These are phyloP conservation scores for Helostoma temminkii DNA, from an alignment of 2,797 vertebrate species.

Conservation along the genomic window DNA sequence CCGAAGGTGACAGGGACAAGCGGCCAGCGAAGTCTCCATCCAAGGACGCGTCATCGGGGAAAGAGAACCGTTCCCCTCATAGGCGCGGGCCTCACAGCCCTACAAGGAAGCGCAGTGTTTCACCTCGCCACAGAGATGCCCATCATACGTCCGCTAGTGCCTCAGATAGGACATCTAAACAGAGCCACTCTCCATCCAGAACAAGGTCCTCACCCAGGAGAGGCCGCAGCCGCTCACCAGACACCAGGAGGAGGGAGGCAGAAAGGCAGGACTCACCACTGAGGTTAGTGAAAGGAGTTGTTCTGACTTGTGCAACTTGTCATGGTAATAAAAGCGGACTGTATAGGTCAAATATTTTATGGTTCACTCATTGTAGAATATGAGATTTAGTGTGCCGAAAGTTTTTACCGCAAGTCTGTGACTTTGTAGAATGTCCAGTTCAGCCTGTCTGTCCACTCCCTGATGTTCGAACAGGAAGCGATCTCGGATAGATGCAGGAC, in stretches of 20 bases:
- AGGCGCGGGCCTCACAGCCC: slow-evolving; percentile 86
- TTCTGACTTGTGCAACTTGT: not conserved
- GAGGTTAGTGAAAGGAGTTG: slow-evolving; percentile 86
- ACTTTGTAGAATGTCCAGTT: not conserved
- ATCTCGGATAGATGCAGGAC: slow-evolving; percentile 84
- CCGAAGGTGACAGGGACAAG: slow-evolving; percentile 89
- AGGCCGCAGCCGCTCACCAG: slow-evolving; percentile 90
- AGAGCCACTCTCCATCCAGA: slow-evolving; percentile 90
- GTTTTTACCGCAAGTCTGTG: not conserved
- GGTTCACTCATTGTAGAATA: not conserved
- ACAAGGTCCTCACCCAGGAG: slow-evolving; percentile 88
- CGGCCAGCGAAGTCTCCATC: slow-evolving; percentile 95
- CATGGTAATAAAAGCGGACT: not conserved
- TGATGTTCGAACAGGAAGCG: slow-evolving; percentile 85
- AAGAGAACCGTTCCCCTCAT: slow-evolving; percentile 95
- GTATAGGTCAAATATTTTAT: not conserved
- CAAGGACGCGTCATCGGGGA: slow-evolving; percentile 96
- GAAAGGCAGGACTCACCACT: slow-evolving; percentile 92
- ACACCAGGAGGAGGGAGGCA: slow-evolving; percentile 89
- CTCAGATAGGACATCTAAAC: slow-evolving; percentile 88
- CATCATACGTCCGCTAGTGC: slow-evolving; percentile 82
- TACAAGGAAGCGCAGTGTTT: slow-evolving; percentile 87
- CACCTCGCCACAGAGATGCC: slow-evolving; percentile 89
- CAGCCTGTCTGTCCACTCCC: not conserved
- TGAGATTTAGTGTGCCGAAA: not conserved